phyloP scores from a whole-genome alignment of 2,113 vertebrate genomes.

The cattle (Bos taurus) region ARS-UCD2.0 NC_037333.1:64703501-64704000 shows the following conservation, averaged over 20 bases:
- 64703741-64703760: neutral
- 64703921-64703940: neutral
- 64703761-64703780: neutral
- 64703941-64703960: neutral
- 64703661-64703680: neutral
- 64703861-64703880: neutral
- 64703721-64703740: neutral
- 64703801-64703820: neutral
- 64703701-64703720: neutral
- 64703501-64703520: neutral
- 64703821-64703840: neutral
- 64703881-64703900: neutral
- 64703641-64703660: neutral
- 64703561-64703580: neutral
- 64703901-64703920: neutral
- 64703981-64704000: neutral
- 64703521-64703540: neutral
- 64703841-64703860: accelerated
- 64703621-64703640: neutral
- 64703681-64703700: neutral
- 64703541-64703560: neutral
- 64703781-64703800: neutral
- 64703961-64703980: neutral
- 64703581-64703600: neutral
- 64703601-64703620: neutral